Evolutionary conservation across 2,888 invertebrate genomes (phyloP), one percentile per base, ranked within the genome.

Genomic region (Idaea dimidiata): DNA sequence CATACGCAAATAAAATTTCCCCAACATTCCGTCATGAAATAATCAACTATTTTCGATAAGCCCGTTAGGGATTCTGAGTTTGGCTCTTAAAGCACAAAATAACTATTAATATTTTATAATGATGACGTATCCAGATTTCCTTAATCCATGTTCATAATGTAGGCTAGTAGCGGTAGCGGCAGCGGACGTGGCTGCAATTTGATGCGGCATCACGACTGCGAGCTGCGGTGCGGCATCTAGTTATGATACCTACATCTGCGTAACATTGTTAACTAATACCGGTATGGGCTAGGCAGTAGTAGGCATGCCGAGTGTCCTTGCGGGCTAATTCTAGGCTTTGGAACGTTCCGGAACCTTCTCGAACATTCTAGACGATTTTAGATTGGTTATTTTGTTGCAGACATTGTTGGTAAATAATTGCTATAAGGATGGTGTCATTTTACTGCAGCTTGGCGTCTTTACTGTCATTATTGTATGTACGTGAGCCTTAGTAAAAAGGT

Each of bases 121-220:
- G 18, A 43, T 59, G 67, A 59, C 43, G 43, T 43, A 62, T 71
- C 71, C n/a, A 66, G 67, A 54, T 54, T n/a, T 16, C 4, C 16
- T 66, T 73, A 14, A 65, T 72, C 75, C 57, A 3, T 43, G 77
- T 68, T n/a, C 10, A 16, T 70, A 77, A 81, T 74, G 71, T 79
- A 79, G 78, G 76, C 72, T 79, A 76, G n/a, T 3, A 43, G 10
- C 43, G 10, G 8, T 10, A 14, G 8, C 43, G 14, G 68, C 65
- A 64, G 69, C 64, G 68, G 69, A 71, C 75, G 71, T 68, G 61
- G 72, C 71, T 80, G 83, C 82, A 83, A 81, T 83, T 80, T 81
- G 79, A 86, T 87, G 86, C 86, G 72, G 78, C 77, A 75, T 75
- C 84, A 86, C 84, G 86, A 74, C 77, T 77, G 74, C 79, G 72